Base-by-base conservation (phyloP, 2,113 vertebrate species). In the Prochilodus magdalenae region DNA sequence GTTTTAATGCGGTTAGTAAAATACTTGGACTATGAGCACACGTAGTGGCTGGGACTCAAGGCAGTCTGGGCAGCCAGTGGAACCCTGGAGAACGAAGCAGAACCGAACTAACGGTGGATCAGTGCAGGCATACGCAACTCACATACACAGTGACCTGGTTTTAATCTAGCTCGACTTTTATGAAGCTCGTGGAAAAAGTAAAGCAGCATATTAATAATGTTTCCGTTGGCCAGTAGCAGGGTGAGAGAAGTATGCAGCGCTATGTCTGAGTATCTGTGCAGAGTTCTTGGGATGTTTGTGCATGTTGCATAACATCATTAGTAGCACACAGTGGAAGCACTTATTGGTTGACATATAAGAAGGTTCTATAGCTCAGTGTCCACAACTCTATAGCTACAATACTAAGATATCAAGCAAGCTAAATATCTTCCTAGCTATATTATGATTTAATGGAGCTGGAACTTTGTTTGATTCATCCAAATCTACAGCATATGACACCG, bases 1-100 rank as follows among this genome's bases (percentile, higher is more conserved):
- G 89, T 89, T 92, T 92, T 86, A 85, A 88, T 92, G 92, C 80
- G 92, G 87, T 79, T 93, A 90, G 91, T 94, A 90, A 91, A 92
- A 93, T 93, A 89, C 82, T 93, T 93, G 86, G 85, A 92, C 86
- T 89, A 86, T 92, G 92, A 83, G 91, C 94, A 88, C 62, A 86
- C 86, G 83, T 85, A 89, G 91, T 92, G 93, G 91, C 88, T 83
- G 79, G 57, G 79, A 91, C 87, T 90, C 92, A 94, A 92, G 89
- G 83, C 92, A 93, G 91, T 92, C 83, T 89, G 83, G 80, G 90
- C 65, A 80, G 85, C 70, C 87, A 92, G 88, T 88, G 83, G 85
- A 92, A 92, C 76, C 69, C 66, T 75, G 18, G 49, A 83, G 78
- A 83, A 33, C 1, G 84, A 71, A 83, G 86, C 79, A 78, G 82